Base-by-base conservation (phyloP, 2,797 vertebrate species). In the Amblyopsis hoosieri region DNA sequence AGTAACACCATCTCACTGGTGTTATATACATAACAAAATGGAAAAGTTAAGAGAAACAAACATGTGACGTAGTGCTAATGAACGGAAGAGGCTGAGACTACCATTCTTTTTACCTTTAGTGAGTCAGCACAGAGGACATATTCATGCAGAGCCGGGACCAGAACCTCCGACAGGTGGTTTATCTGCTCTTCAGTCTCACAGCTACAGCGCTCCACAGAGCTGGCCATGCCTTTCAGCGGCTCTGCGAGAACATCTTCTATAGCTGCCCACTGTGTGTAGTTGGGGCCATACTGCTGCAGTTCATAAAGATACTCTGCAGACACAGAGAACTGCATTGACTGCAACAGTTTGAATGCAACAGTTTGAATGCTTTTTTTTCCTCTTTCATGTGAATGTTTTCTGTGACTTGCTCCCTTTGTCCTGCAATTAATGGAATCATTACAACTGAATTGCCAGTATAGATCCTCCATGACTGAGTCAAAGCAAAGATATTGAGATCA, bases 91-190 rank as follows among this genome's bases (percentile, higher is more conserved):
- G 37, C 15, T 11, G 13, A 8, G 7, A 14, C 14, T 50, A 19
- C 49, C 37, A 47, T 37, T n/a, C n/a, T 9, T 8, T 58, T 91
- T 90, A 99, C 96, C 96, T 93, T 94, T 4, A 98, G 84, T 0
- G 94, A 95, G 60, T 99, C 97, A 1, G 92, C 86, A 69, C 96
- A 97, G 49, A 99, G 95, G 62, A 95, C 89, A 0, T 99, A 99
- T 56, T 99, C 96, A 0, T 98, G 96, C n/a, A 99, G 78, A 1
- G 89, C 74, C 0, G 98, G 97, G 46, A 95, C 90, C 37, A 99
- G 90, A 46, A 79, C 81, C 31, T 95, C 91, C 0, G 93, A 92
- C 67, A 97, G 88, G 17, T 93, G 92, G 0, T 87, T 74, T 85
- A 94, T 89, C 54, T 91, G 85, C 72, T 85, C 92, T 49, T 96